Conservation (phyloP, 37 sponge, comb jelly and placozoan genomes). For the Halisarca cf. caerulea region DNA sequence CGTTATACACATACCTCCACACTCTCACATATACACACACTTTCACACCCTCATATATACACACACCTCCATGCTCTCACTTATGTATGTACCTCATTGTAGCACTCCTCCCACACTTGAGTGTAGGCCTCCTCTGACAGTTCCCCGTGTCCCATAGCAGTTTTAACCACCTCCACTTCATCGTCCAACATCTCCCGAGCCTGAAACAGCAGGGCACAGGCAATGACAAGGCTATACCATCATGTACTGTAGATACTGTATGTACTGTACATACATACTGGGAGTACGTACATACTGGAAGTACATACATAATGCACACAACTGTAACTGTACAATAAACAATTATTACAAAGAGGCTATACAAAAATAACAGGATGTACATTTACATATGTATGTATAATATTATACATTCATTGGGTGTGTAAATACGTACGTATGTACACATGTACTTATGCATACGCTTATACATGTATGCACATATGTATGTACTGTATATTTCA, state of each 20-base stretch:
- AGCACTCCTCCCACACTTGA: slow-evolving; percentile 97
- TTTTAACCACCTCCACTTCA: slow-evolving; percentile 84
- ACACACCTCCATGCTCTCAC: too few relatives aligned
- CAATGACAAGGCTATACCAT: too few relatives aligned
- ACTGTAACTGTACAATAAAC: background rate
- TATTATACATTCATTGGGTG: too few relatives aligned
- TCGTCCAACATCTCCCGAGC: slow-evolving; percentile 68
- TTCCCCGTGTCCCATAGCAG: slow-evolving; percentile 92
- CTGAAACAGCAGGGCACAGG: slow-evolving; percentile 7
- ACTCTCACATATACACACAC: too few relatives aligned
- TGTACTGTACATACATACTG: background rate
- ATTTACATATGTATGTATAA: too few relatives aligned
- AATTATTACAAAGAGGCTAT: background rate
- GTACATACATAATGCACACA: background rate
- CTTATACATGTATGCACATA: too few relatives aligned
- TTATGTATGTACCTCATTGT: slow-evolving; percentile 73
- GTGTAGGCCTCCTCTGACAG: slow-evolving; percentile 75
- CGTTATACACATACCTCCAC: too few relatives aligned
- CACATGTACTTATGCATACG: too few relatives aligned
- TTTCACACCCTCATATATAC: too few relatives aligned
- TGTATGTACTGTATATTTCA: background rate
- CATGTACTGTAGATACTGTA: too few relatives aligned
- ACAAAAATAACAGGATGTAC: too few relatives aligned
- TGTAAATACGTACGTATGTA: background rate
- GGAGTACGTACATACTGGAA: too few relatives aligned